phyloP scores from a whole-genome alignment of 2,888 invertebrate genomes.

The Athalia rosae region DNA sequence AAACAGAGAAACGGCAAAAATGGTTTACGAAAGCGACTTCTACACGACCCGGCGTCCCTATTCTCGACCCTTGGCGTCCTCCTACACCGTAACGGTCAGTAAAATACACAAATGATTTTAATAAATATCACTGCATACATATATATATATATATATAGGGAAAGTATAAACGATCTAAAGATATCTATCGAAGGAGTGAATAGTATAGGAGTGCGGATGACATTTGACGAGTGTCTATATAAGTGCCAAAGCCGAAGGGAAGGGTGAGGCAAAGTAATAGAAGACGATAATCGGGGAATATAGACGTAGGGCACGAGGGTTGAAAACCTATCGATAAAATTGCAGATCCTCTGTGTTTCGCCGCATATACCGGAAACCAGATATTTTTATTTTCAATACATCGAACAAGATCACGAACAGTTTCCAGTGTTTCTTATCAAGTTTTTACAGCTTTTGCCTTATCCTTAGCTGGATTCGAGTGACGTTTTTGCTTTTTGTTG shows the following conservation, averaged over 20 bases:
- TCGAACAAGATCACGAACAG: no score
- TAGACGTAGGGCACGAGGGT: no score
- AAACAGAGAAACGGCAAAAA: slow-evolving; percentile 73
- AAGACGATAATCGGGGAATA: background rate
- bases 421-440: no score
- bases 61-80: slow-evolving; percentile 82
- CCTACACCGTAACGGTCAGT: slow-evolving; percentile 90
- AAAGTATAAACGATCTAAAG: background rate
- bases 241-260: background rate
- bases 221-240: background rate
- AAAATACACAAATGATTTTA: slow-evolving; percentile 51
- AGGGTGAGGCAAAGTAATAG: no score
- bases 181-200: background rate
- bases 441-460: no score
- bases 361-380: background rate
- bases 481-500: no score
- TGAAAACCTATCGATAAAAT: no score
- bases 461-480: no score
- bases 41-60: slow-evolving; percentile 92
- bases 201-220: background rate
- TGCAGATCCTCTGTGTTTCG: no score
- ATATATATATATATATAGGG: no score
- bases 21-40: slow-evolving; percentile 96
- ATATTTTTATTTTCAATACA: no score
- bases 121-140: background rate